Base-by-base conservation (phyloP, 2,113 vertebrate genomes). In the Speoplatyrhinus poulsoni region DNA sequence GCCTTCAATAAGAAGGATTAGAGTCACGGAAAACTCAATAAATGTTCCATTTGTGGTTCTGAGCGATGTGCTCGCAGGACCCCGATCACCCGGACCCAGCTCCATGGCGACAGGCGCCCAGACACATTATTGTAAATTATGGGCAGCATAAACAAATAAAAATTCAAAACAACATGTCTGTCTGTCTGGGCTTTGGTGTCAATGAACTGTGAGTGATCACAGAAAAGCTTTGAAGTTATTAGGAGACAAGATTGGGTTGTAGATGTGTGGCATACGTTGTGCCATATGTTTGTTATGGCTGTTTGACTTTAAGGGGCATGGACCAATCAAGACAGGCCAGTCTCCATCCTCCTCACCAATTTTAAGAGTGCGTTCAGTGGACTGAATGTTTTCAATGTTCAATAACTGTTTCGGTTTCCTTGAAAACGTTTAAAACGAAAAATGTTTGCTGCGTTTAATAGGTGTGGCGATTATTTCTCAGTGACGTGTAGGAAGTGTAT, bases 21-120 rank as follows among this genome's bases (percentile, higher is more conserved):
- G 72, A 67, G 79, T n/a, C 55, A 11, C n/a, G 52, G 74, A 67
- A 86, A 89, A 85, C 67, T 84, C 82, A 87, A 89, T 91, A 86
- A 87, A 82, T 74, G 74, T 79, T 84, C 79, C 67, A 84, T 90
- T 91, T 90, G 80, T 82, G 87, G 79, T 85, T 86, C 79, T 80
- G 70, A 81, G 67, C 60, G 55, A 61, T 70, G 53, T 13, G 46
- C 78, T 77, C 82, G 73, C 73, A 82, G 66, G 80, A 70, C 56
- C 81, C 73, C 5, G 36, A 68, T 80, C 85, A 89, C 69, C 70
- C 79, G 71, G 58, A 64, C 66, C 49, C 56, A 50, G 67, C n/a
- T 1, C 63, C 62, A 48, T 8, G 70, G 66, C 81, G 54, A 80
- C 65, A 87, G 33, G 76, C 49, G 55, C 26, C 26, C 58, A 68